These are phyloP conservation scores for Drepanosiphum platanoidis DNA, from an alignment of 2,888 invertebrate species.

Conservation along the genomic window DNA sequence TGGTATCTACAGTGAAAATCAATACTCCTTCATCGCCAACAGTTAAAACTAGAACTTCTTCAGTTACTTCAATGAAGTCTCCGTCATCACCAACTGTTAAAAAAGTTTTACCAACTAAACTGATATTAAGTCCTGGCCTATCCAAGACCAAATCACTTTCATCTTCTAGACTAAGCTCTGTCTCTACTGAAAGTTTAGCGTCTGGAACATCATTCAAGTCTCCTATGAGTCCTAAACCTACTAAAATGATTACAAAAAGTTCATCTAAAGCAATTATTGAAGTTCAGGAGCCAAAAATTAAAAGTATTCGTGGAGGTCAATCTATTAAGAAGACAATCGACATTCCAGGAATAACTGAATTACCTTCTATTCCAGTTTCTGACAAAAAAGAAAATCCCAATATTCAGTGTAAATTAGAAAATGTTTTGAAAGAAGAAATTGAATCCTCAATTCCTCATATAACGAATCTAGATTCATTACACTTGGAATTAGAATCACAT, in stretches of 20 bases:
- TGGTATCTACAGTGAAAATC: background rate
- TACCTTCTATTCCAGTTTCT: background rate
- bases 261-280: slow-evolving; percentile 4
- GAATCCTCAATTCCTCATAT: background rate
- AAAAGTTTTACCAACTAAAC: slow-evolving; percentile 42
- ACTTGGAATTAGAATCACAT: background rate
- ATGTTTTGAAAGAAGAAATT: slow-evolving; percentile 7
- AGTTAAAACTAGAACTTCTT: slow-evolving; percentile 11
- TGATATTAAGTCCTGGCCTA: slow-evolving; percentile 32
- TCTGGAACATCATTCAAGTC: slow-evolving; percentile 35
- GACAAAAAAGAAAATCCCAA: slow-evolving; percentile 6
- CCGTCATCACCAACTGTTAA: slow-evolving; percentile 27
- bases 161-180: slow-evolving; percentile 23
- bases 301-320: slow-evolving; percentile 43
- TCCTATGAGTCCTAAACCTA: slow-evolving; percentile 41
- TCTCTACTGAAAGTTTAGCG: slow-evolving; percentile 51
- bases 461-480: background rate
- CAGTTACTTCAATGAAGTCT: background rate
- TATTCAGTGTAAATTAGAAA: slow-evolving; percentile 12
- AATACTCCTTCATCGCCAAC: slow-evolving; percentile 19
- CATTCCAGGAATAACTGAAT: slow-evolving; percentile 50
- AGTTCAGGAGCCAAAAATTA: slow-evolving; percentile 21
- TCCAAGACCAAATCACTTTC: slow-evolving; percentile 31
- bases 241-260: slow-evolving; percentile 15
- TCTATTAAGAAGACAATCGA: slow-evolving; percentile 36